Percentiles rank a stretch among this genome's conserved stretches.
Evolutionary conservation across 2,797 vertebrate genomes (phyloP).

Genomic region (Poecilia wingei): DNA sequence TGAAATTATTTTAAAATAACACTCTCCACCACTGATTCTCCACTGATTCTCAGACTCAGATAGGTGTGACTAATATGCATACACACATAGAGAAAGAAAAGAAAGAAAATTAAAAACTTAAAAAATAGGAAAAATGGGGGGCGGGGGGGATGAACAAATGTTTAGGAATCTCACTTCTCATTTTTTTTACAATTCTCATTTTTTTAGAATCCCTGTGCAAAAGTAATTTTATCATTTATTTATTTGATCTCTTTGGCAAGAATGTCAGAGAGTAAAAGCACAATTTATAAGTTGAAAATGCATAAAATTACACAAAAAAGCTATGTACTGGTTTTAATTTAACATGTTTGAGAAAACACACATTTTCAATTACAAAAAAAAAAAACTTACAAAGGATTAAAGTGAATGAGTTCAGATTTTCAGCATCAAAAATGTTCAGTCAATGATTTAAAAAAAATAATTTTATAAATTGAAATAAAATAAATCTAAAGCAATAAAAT

Average conservation of each 20-base stretch:
- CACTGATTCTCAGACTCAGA: neutral
- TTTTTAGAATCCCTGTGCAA: neutral
- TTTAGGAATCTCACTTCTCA: neutral
- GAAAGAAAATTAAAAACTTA: neutral
- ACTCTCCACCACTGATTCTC: neutral
- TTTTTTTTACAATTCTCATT: neutral
- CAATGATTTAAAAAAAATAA: conserved; percentile 17
- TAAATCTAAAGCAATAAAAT: neutral
- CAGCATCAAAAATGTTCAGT: neutral
- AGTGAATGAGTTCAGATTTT: neutral
- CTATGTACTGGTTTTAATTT: neutral
- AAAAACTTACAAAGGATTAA: neutral
- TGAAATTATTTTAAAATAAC: neutral
- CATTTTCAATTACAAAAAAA: neutral
- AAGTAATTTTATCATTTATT: neutral
- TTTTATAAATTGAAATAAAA: conserved; percentile 1
- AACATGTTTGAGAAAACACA: neutral
- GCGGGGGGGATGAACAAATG: neutral
- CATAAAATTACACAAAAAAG: neutral
- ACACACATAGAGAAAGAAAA: neutral
- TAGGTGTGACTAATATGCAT: neutral
- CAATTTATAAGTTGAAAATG: neutral
- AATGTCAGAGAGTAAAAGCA: neutral
- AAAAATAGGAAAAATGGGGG: neutral
- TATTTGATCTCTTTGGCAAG: neutral